phyloP scores from a whole-genome alignment of 2,888 invertebrate species.

The Brassicogethes aeneus region DNA sequence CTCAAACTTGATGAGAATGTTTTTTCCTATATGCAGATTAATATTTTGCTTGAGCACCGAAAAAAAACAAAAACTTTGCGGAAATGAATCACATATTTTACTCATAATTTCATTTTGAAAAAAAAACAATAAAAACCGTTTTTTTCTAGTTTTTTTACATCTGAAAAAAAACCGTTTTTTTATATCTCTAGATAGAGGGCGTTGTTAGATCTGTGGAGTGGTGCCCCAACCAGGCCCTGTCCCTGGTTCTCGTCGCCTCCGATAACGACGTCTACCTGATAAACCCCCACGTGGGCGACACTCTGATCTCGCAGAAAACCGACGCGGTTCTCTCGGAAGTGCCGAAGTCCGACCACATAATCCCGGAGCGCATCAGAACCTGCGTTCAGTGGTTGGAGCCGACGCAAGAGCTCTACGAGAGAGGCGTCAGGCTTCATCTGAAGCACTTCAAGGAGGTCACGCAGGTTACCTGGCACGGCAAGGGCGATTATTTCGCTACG shows the following conservation, averaged over 20 bases:
- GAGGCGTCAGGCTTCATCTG: conserved; percentile 45
- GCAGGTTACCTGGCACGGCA: conserved; percentile 84
- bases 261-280: conserved; percentile 69
- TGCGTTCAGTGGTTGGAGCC: conserved; percentile 61
- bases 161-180: too few relatives aligned
- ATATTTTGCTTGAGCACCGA: too few relatives aligned
- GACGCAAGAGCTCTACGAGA: conserved; percentile 44
- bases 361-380: conserved; percentile 51
- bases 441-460: conserved; percentile 68
- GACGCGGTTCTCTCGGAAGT: conserved; percentile 67
- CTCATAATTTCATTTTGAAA: too few relatives aligned
- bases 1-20: too few relatives aligned
- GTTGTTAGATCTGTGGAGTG: conserved; percentile 75
- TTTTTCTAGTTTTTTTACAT: too few relatives aligned
- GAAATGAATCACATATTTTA: too few relatives aligned
- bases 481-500: conserved; percentile 80
- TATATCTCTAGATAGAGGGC: conserved; percentile 53
- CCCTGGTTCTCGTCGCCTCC: conserved; percentile 64
- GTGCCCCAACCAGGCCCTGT: conserved; percentile 79
- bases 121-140: too few relatives aligned
- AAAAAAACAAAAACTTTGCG: too few relatives aligned
- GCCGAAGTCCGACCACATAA: conserved; percentile 53
- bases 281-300: conserved; percentile 83
- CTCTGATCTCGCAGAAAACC: conserved; percentile 65
- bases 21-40: too few relatives aligned